These are phyloP conservation scores for Sapajus apella DNA, from an alignment of 2,113 vertebrate species.

Conservation along the genomic window DNA sequence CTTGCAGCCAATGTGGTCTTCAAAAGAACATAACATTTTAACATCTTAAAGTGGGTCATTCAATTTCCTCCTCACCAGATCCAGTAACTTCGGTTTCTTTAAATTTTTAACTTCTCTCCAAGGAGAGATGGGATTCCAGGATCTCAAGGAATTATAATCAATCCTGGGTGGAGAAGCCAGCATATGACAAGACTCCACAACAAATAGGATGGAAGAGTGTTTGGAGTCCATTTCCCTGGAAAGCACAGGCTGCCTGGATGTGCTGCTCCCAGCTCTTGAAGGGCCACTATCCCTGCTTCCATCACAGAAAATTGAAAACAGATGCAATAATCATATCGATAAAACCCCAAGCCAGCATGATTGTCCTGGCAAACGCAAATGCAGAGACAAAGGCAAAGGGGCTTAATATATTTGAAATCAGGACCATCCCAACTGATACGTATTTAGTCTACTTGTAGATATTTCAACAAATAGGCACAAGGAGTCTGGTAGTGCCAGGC, in stretches of 20 bases:
- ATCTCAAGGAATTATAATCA: neutral
- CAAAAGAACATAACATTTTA: neutral
- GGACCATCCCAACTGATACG: neutral
- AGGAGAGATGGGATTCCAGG: neutral
- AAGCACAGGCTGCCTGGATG: neutral
- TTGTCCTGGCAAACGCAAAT: neutral
- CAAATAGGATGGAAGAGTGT: neutral
- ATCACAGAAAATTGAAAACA: neutral
- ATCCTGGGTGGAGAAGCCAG: neutral
- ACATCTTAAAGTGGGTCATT: neutral
- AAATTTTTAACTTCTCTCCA: conserved; percentile 17
- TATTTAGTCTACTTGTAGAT: neutral
- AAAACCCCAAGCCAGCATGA: neutral
- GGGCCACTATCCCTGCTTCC: neutral
- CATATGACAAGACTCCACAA: neutral
- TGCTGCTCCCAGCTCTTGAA: neutral
- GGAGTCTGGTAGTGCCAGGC: neutral
- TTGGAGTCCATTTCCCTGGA: neutral
- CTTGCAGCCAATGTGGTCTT: neutral
- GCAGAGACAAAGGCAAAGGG: neutral
- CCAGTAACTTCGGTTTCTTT: conserved; percentile 3
- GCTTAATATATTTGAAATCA: neutral
- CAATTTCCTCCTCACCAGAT: neutral
- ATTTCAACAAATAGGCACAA: neutral
- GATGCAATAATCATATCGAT: neutral